Base-by-base conservation (phyloP, 2,797 vertebrate genomes). In the Moxostoma hubbsi region DNA sequence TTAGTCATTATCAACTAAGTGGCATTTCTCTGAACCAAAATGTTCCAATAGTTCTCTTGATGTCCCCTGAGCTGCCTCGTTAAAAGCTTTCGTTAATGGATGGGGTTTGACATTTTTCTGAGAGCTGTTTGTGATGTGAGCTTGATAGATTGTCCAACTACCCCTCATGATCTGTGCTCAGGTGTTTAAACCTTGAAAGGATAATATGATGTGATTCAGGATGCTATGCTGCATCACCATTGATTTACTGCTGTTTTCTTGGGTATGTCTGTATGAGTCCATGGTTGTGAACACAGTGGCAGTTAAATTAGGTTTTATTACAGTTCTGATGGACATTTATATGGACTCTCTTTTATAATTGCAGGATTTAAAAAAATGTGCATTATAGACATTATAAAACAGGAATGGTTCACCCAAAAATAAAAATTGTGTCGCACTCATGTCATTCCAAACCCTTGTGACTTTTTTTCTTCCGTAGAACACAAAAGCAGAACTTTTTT, bases 291-390 rank as follows among this genome's bases (percentile, higher is more conserved):
- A 77, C 4, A 2, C n/a, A 18, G 57, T 61, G 50, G 57, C 51
- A 36, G 74, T 63, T 75, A 74, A 49, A 67, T 55, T 5, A 46
- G 11, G 24, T 80, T 82, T 83, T 80, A 82, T 72, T 77, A 16
- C 13, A 43, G 16, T 11, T 66, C 12, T 85, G 82, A 77, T 61
- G 16, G 64, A 74, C 76, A 73, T 71, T 85, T 85, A 70, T 70
- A 65, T 54, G 72, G 54, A 59, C 57, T 59, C 69, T 49, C 2
- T 18, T 80, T 64, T 73, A 43, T 77, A 62, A 66, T 71, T 71
- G n/a, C 43, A 57, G 77, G 36, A 58, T 70, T 76, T 54, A 73
- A 66, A 74, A 74, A 58, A n/a, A 5, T 7, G 6, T 1, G 5
- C 58, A 51, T 43, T 46, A 10, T 57, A 73, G 57, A 12, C 11